phyloP scores from a whole-genome alignment of 92 coral and sea anemone genomes.

The Phenganax subtilis region DNA sequence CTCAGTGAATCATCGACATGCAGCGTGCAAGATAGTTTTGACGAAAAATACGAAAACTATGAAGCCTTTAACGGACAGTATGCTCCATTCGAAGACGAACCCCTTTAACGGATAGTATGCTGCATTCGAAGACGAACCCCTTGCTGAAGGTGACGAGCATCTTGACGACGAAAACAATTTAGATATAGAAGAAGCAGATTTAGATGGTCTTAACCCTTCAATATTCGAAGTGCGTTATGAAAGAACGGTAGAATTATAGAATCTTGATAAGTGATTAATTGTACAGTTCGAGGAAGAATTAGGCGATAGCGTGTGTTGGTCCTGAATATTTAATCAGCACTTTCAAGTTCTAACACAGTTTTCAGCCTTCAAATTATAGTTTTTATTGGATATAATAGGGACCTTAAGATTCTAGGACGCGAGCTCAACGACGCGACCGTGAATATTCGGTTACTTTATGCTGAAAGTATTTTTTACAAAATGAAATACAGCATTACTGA shows the following conservation, averaged over 20 bases:
- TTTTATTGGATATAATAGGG: background rate
- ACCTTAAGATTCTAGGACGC: too few relatives aligned
- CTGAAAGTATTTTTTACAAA: too few relatives aligned
- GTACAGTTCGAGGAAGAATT: background rate
- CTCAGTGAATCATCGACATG: background rate
- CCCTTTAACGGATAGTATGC: too few relatives aligned
- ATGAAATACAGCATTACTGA: too few relatives aligned
- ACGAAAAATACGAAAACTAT: slow-evolving; percentile 13
- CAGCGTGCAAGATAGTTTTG: background rate
- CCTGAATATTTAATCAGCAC: background rate
- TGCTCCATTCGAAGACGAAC: slow-evolving; percentile 17
- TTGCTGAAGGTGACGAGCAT: slow-evolving; percentile 6
- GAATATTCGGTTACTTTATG: too few relatives aligned
- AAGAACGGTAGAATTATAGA: slow-evolving; percentile 12
- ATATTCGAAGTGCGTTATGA: slow-evolving; percentile 39
- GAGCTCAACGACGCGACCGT: too few relatives aligned
- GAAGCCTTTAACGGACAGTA: slow-evolving; percentile 4
- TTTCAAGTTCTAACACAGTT: background rate
- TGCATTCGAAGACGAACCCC: slow-evolving; percentile 7
- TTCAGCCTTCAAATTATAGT: too few relatives aligned
- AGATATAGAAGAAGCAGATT: background rate
- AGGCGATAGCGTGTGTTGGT: background rate
- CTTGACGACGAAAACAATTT: background rate
- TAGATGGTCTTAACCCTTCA: slow-evolving; percentile 40
- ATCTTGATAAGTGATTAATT: slow-evolving; percentile 22